Base-by-base conservation (phyloP, 2,797 vertebrate genomes). In the Sternarchorhynchus goeldii region DNA sequence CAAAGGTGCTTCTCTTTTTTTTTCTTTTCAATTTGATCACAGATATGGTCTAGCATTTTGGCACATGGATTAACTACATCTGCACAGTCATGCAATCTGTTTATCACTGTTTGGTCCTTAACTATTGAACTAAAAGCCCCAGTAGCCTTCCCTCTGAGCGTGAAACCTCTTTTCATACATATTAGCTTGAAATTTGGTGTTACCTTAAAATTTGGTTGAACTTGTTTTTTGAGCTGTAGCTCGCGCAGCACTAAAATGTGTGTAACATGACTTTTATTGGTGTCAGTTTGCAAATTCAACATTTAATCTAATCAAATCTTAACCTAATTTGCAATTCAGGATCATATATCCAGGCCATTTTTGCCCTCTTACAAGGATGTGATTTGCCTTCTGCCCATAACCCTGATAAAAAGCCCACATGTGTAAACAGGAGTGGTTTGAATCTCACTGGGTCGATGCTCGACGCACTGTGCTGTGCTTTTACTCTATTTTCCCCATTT, bases 391-490 rank as follows among this genome's bases (percentile, higher is more conserved):
- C 89, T 83, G 85, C 89, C 84, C 86, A 90, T 88, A 88, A 91
- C 92, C 91, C 93, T 93, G 91, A 93, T 91, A 90, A 91, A 39
- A 90, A 90, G 89, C 91, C 90, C 88, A 88, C 89, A 91, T 90
- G 89, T 85, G 90, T 93, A 93, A 94, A 93, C 92, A 92, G 90
- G 90, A 91, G 87, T 89, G 91, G 91, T 89, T 91, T 60, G 89
- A 90, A 88, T 88, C 88, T 89, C 83, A 87, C 88, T 88, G 90
- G 90, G 90, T 85, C 20, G 88, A 87, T 32, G 10, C 71, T 62
- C 63, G 2, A 25, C 77, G 34, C 39, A 70, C 71, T 68, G 63
- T 31, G 56, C 21, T 36, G 80, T 89, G 87, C 2, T 57, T 12
- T 63, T 32, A 68, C 14, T 69, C 75, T 81, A 66, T 58, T 60